Evolutionary conservation across 2,888 invertebrate genomes (phyloP), one percentile per base, ranked within the genome.

Genomic region (Drosophila kambysellisi): DNA sequence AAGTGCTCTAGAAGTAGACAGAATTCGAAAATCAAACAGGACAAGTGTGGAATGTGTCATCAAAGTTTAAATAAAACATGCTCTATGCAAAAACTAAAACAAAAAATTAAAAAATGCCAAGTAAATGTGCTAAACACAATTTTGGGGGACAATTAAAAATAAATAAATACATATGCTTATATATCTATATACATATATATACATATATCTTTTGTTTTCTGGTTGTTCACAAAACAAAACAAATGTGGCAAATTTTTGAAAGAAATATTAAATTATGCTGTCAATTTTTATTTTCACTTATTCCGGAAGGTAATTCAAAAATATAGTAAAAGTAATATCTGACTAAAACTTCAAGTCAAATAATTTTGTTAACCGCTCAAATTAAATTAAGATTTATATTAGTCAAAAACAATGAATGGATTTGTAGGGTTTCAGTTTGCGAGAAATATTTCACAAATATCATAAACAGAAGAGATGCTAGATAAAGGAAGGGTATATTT

Each of bases 41-140:
- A 61, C 37, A 65, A 72, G 62, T 52, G 68, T 37, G 20, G 61
- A 72, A 65, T 79, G 73, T 69, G 41, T 32, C 73, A 82, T 69
- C 76, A 73, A 59, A 51, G 62, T 54, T 60, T 58, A 71, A 66
- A 54, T 66, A 50, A 52, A 71, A 70, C 51, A 51, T 51, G 25
- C 53, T 53, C 25, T 15, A n/a, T 25, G 8, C 39, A 53, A 48
- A 62, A 58, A 71, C 51, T 48, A 53, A 58, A 25, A 25, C 0
- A 25, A 25, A 25, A 25, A 25, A 25, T 25, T 25, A 25, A 25
- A 25, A 25, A 25, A 25, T 25, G 3, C 25, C 6, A 35, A 32
- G n/a, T 39, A n/a, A 30, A 46, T 48, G 57, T 30, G 43, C 15
- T 6, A 50, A 54, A 29, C 33, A 58, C 9, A 53, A 8, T 35